These are phyloP conservation scores for Crossocerus cetratus DNA, from an alignment of 2,888 invertebrate species.

Conservation along the genomic window DNA sequence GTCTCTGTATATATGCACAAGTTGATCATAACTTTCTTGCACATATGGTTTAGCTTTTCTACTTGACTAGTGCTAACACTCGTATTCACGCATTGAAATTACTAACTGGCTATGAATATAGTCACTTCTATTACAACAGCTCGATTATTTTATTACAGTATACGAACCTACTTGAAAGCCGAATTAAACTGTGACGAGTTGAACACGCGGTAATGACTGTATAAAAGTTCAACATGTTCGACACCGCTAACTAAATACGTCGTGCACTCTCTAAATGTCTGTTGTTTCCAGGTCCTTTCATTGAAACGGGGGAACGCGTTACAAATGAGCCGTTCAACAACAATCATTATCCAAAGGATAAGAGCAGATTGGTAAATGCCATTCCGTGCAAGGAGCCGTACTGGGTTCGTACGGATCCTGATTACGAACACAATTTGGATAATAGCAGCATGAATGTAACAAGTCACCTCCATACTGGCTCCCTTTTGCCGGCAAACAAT, in stretches of 20 bases:
- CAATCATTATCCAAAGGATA: slow-evolving; percentile 56
- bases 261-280: slow-evolving; percentile 5
- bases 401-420: slow-evolving; percentile 59
- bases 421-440: slow-evolving; percentile 57
- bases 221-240: slow-evolving; percentile 23
- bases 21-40: too few species aligned
- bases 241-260: background rate
- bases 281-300: slow-evolving; percentile 43
- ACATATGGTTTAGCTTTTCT: too few species aligned
- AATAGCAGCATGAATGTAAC: slow-evolving; percentile 30
- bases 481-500: slow-evolving; percentile 38
- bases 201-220: slow-evolving; percentile 44
- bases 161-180: slow-evolving; percentile 51
- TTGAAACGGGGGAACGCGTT: slow-evolving; percentile 1
- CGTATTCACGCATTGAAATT: slow-evolving; percentile 19
- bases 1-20: too few species aligned
- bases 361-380: slow-evolving; percentile 60
- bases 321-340: slow-evolving; percentile 29
- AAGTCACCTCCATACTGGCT: slow-evolving; percentile 39
- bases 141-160: slow-evolving; percentile 52
- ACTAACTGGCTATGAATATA: slow-evolving; percentile 45
- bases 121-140: slow-evolving; percentile 38
- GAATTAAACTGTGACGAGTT: slow-evolving; percentile 48
- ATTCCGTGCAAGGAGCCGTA: slow-evolving; percentile 44
- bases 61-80: slow-evolving; percentile 18